These are phyloP conservation scores for Australoheros scitulus DNA, from an alignment of 2,113 vertebrate species.

Conservation along the genomic window DNA sequence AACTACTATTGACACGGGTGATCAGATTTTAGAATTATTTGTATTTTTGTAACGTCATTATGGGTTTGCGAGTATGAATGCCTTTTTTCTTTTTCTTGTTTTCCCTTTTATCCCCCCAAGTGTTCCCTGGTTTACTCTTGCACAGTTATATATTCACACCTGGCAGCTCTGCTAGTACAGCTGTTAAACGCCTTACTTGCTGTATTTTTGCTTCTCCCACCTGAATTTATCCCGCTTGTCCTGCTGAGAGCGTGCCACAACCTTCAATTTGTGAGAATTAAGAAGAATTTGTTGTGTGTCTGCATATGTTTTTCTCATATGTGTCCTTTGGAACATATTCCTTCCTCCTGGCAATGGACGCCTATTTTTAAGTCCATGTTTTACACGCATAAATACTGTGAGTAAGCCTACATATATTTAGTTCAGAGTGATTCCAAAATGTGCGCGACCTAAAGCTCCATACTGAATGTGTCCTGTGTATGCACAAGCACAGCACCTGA, in stretches of 20 bases:
- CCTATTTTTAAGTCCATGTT: neutral
- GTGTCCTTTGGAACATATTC: neutral
- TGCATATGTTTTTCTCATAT: neutral
- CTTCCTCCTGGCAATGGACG: neutral
- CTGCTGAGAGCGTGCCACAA: neutral
- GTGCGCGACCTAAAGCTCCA: neutral
- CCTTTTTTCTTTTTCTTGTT: neutral
- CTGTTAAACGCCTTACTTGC: constrained; percentile 36
- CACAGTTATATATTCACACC: constrained; percentile 12
- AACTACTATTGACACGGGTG: neutral
- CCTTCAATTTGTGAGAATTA: constrained; percentile 2
- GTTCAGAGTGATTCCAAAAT: neutral
- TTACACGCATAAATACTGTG: neutral
- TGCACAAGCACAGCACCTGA: neutral
- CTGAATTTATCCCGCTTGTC: constrained; percentile 3
- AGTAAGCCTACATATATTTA: neutral
- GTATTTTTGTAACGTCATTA: neutral
- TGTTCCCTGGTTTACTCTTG: neutral
- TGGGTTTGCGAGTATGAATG: neutral
- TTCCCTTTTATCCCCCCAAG: neutral
- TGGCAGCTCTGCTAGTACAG: constrained; percentile 8
- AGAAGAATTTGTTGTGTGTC: neutral
- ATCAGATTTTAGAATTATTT: neutral
- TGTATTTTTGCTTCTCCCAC: neutral
- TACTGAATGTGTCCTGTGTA: neutral